phyloP scores from a whole-genome alignment of 2,797 vertebrate genomes.

The Australoheros facetus region DNA sequence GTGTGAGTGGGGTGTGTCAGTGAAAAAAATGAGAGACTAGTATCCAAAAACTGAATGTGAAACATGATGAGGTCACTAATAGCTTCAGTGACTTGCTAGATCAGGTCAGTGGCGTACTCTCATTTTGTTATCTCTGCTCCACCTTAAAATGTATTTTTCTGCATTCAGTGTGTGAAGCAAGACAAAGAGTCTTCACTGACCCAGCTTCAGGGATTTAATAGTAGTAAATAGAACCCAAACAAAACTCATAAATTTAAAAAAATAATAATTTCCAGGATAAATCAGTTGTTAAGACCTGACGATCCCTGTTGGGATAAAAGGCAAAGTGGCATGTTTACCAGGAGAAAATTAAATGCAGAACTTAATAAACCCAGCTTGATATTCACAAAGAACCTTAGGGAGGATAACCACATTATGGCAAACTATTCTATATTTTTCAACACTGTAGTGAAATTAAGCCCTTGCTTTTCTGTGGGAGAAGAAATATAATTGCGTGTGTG shows the following conservation, averaged over 20 bases:
- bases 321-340: slow-evolving; percentile 15
- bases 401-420: slow-evolving; percentile 19
- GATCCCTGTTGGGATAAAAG: slow-evolving; percentile 4
- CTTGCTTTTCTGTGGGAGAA: slow-evolving; percentile 26
- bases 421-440: neutral
- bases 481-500: slow-evolving; percentile 32
- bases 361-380: slow-evolving; percentile 47
- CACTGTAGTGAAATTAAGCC: slow-evolving; percentile 30
- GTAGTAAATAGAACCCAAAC: neutral
- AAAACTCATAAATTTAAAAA: neutral
- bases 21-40: slow-evolving; percentile 17
- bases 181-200: neutral
- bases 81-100: neutral
- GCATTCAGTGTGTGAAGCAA: neutral
- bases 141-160: neutral
- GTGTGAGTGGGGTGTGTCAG: slow-evolving; percentile 15
- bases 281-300: neutral
- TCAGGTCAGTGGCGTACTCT: neutral
- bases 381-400: slow-evolving; percentile 38
- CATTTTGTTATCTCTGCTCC: neutral
- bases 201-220: neutral
- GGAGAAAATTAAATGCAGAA: slow-evolving; percentile 40
- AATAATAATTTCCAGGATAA: neutral
- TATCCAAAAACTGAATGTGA: slow-evolving; percentile 7
- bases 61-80: slow-evolving; percentile 40